phyloP scores from a whole-genome alignment of 1,140 invertebrate species.

The Euglossa dilemma region DNA sequence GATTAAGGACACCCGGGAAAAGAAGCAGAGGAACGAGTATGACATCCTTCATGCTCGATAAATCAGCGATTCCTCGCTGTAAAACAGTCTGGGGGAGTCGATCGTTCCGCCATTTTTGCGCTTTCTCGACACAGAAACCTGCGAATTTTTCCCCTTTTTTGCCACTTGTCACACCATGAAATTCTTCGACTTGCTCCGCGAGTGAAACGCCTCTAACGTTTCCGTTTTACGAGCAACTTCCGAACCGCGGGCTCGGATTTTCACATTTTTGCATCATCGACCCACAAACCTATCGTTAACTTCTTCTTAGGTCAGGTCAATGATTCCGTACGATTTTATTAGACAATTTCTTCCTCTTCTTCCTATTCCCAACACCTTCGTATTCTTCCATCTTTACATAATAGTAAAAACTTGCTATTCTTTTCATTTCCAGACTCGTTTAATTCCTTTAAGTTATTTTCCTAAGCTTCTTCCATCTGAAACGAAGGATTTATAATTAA shows the following conservation, averaged over 20 bases:
- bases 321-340: not conserved
- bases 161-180: constrained; percentile 23
- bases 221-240: constrained; percentile 72
- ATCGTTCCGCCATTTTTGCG: constrained; percentile 70
- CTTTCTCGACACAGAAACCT: constrained; percentile 77
- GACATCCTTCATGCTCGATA: constrained; percentile 54
- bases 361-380: not conserved
- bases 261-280: constrained; percentile 65
- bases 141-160: constrained; percentile 47
- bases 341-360: not conserved
- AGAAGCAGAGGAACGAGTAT: not conserved
- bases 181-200: constrained; percentile 21
- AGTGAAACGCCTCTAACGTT: constrained; percentile 67
- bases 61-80: constrained; percentile 45
- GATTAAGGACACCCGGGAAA: constrained; percentile 49
- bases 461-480: too few species aligned
- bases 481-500: too few species aligned
- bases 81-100: constrained; percentile 13
- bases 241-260: constrained; percentile 56
- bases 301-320: constrained; percentile 13
- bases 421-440: too few species aligned
- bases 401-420: too few species aligned
- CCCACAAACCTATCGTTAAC: constrained; percentile 53
- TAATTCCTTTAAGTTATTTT: too few species aligned
- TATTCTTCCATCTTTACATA: not conserved